Conservation (phyloP, 2,113 vertebrate genomes). For the Coracopsis vasa region DNA sequence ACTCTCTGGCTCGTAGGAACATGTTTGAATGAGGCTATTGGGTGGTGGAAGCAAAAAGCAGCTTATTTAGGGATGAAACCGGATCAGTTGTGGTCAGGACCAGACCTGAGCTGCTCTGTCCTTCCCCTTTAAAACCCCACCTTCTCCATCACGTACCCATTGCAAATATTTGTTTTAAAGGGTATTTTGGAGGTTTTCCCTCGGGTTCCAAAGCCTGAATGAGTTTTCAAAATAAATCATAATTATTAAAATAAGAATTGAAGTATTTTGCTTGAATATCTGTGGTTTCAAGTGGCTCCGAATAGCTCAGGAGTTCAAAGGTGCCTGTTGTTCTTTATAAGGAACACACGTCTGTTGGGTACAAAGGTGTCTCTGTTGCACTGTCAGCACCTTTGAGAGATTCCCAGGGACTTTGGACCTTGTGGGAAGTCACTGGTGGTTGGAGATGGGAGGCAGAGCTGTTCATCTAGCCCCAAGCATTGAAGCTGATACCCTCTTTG, state of each 20-base stretch:
- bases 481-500: neutral
- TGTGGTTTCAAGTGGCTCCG: neutral
- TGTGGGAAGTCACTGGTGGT: neutral
- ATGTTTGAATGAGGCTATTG: neutral
- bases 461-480: neutral
- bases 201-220: neutral
- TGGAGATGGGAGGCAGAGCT: neutral
- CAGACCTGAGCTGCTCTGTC: neutral
- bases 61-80: neutral
- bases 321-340: neutral
- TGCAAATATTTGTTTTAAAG: neutral
- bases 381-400: neutral
- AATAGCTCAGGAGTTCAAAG: neutral
- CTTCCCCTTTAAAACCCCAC: neutral
- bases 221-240: neutral
- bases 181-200: neutral
- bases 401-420: neutral
- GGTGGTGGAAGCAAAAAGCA: neutral
- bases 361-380: neutral
- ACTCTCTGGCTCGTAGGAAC: neutral
- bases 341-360: fast-evolving
- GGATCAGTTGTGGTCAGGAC: neutral
- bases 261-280: neutral
- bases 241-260: neutral
- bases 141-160: neutral